phyloP scores from a whole-genome alignment of 1,140 invertebrate genomes.

The Chrysopa pallens region DNA sequence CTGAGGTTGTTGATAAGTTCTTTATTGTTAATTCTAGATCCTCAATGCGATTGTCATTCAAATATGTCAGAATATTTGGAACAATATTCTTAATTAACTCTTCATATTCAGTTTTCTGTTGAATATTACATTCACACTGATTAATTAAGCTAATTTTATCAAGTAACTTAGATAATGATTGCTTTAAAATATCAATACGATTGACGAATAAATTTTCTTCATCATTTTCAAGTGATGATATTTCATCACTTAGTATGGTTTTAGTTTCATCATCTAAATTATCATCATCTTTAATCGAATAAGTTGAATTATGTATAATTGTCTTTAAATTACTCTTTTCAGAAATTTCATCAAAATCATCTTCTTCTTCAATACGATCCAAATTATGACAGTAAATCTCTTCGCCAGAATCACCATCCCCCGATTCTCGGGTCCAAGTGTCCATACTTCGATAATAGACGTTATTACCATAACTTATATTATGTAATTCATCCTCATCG shows the following conservation, averaged over 20 bases:
- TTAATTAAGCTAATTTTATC: no score
- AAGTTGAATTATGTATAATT: background rate
- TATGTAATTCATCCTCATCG: background rate
- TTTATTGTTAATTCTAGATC: background rate
- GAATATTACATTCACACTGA: no score
- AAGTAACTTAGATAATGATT: no score
- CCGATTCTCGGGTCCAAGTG: background rate
- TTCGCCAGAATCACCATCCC: background rate
- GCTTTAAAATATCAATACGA: no score
- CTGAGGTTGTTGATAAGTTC: background rate
- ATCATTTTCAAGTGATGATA: background rate
- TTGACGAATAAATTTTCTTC: no score
- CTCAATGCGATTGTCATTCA: background rate
- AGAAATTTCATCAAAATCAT: background rate
- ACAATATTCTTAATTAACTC: background rate
- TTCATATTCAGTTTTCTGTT: no score
- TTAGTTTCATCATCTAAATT: background rate
- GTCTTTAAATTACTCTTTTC: background rate
- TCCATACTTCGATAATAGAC: background rate
- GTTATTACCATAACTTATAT: background rate
- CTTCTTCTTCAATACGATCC: background rate
- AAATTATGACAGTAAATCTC: background rate
- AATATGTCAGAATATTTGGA: background rate
- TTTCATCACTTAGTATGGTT: background rate
- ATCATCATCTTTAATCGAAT: background rate